phyloP scores from a whole-genome alignment of 2,888 invertebrate genomes.

The Andrena dorsata region DNA sequence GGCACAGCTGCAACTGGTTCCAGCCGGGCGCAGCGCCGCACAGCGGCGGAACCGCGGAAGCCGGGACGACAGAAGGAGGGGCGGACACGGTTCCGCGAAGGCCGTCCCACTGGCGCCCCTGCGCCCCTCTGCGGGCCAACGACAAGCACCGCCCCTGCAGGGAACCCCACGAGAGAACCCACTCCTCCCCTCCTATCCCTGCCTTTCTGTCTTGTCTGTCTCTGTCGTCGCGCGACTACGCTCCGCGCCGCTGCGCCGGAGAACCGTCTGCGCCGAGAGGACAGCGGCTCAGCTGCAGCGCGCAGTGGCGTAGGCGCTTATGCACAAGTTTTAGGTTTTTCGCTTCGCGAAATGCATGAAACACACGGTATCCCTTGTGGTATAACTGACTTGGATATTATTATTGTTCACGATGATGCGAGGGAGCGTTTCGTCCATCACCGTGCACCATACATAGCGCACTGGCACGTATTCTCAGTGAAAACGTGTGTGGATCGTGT shows the following conservation, averaged over 20 bases:
- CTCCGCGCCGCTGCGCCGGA: slow-evolving; percentile 58
- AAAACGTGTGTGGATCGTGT: too few species aligned
- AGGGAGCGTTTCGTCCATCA: too few species aligned
- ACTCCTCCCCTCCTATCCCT: not conserved
- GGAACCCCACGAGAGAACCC: slow-evolving; percentile 41
- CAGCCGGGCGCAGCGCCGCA: slow-evolving; percentile 70
- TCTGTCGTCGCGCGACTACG: slow-evolving; percentile 23
- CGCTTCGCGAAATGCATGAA: too few species aligned
- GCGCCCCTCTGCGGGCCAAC: not conserved
- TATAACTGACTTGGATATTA: not conserved
- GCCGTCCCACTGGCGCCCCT: slow-evolving; percentile 71
- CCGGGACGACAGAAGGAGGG: slow-evolving; percentile 57
- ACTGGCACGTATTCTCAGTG: too few species aligned
- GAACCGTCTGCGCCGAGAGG: slow-evolving; percentile 41
- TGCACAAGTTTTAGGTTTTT: not conserved
- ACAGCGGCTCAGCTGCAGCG: slow-evolving; percentile 41
- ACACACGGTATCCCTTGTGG: not conserved
- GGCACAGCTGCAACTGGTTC: slow-evolving; percentile 70
- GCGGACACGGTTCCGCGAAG: slow-evolving; percentile 58
- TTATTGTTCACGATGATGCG: too few species aligned
- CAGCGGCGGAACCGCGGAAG: slow-evolving; percentile 63
- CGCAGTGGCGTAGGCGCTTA: slow-evolving; percentile 62
- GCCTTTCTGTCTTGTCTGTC: not conserved
- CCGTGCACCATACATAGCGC: too few species aligned
- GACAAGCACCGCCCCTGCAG: slow-evolving; percentile 66